phyloP scores from a whole-genome alignment of 2,113 vertebrate species.

The Hemiscyllium ocellatum region DNA sequence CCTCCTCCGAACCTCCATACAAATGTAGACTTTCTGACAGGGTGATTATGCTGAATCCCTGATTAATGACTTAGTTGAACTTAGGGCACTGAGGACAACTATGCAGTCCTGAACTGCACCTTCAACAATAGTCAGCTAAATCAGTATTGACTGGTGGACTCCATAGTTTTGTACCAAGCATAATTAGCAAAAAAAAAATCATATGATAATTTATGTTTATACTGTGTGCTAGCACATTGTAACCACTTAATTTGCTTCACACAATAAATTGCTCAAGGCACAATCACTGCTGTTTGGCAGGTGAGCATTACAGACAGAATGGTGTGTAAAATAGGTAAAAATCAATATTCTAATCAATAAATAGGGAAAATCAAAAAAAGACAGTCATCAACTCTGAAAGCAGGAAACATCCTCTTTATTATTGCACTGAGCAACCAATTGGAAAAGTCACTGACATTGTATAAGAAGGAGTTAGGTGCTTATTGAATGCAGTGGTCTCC shows the following conservation, averaged over 20 bases:
- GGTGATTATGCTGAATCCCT: background rate
- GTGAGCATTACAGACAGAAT: background rate
- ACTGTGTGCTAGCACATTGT: background rate
- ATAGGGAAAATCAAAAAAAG: background rate
- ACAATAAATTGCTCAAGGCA: background rate
- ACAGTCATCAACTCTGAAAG: background rate
- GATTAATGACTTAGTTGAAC: background rate
- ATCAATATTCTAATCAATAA: background rate
- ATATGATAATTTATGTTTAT: background rate
- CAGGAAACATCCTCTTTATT: background rate
- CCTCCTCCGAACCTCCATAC: background rate
- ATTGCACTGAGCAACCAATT: background rate
- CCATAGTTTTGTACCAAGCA: background rate
- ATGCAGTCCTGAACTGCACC: background rate
- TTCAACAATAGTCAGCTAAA: background rate
- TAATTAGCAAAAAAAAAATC: background rate
- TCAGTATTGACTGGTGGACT: background rate
- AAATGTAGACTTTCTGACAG: background rate
- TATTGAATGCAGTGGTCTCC: background rate
- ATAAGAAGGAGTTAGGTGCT: background rate
- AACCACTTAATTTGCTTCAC: background rate
- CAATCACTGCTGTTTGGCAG: background rate
- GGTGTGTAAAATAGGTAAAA: background rate
- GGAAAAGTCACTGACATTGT: background rate
- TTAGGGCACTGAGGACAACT: background rate